Evolutionary conservation across 2,797 vertebrate species (phyloP).

Genomic region (Scyliorhinus canicula): DNA sequence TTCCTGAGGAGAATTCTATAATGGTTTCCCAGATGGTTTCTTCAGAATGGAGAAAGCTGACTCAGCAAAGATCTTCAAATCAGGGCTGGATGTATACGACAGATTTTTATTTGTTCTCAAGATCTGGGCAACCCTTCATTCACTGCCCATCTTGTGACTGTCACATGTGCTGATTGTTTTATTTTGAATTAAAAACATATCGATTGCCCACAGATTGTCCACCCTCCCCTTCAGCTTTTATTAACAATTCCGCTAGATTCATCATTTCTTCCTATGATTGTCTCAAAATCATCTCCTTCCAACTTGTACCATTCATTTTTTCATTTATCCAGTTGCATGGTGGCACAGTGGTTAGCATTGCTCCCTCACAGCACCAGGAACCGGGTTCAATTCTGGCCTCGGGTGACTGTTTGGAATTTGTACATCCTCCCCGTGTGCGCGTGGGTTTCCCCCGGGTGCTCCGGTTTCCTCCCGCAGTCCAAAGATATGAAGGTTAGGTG

Average conservation of each 20-base stretch:
- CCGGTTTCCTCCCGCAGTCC: too few species aligned
- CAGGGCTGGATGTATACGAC: not conserved
- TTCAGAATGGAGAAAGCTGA: not conserved
- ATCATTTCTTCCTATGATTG: not conserved
- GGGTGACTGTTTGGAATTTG: too few species aligned
- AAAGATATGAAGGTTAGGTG: too few species aligned
- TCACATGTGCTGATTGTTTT: not conserved
- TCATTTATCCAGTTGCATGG: not conserved
- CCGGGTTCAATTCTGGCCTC: too few species aligned
- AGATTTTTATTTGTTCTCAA: not conserved
- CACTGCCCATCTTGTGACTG: not conserved
- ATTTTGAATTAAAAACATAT: too few species aligned
- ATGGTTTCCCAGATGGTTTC: not conserved
- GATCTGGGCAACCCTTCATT: not conserved
- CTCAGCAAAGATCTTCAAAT: not conserved
- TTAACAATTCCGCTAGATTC: not conserved
- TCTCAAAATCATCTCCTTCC: not conserved
- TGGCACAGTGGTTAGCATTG: too few species aligned
- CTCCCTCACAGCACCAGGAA: too few species aligned
- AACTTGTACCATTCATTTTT: not conserved
- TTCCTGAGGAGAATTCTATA: not conserved
- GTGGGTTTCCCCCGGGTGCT: too few species aligned
- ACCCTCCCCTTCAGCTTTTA: not conserved
- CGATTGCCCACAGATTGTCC: not conserved
- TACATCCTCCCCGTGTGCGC: too few species aligned